Evolutionary conservation across 2,113 vertebrate species (phyloP).

Genomic region (Vombatus ursinus): DNA sequence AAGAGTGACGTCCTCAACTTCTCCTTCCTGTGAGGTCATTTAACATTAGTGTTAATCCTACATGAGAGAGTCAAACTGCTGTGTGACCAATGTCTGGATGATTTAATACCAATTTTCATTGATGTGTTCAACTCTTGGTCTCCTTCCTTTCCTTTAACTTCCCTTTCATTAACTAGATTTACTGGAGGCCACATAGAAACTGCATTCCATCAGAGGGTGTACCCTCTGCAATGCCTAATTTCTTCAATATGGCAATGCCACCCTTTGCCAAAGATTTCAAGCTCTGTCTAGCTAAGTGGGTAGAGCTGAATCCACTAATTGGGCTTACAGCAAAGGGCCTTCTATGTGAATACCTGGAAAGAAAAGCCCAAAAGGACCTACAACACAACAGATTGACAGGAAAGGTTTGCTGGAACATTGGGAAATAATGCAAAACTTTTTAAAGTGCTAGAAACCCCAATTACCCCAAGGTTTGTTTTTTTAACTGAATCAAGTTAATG

Average conservation of each 20-base stretch:
- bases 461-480: background rate
- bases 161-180: background rate
- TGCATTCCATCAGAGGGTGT: background rate
- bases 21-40: background rate
- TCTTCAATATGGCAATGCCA: background rate
- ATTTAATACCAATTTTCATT: background rate
- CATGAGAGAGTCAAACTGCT: background rate
- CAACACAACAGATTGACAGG: background rate
- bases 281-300: background rate
- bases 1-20: background rate
- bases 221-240: background rate
- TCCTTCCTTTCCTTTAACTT: background rate
- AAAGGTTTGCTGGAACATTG: background rate
- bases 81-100: background rate
- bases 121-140: background rate
- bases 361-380: background rate
- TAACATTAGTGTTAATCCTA: background rate
- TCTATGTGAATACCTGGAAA: background rate
- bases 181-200: background rate
- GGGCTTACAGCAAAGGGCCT: background rate
- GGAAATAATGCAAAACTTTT: background rate
- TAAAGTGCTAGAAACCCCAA: constrained; percentile 26
- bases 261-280: background rate
- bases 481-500: background rate
- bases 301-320: background rate